These are phyloP conservation scores for Vipera ursinii DNA, from an alignment of 2,797 vertebrate species.

Conservation along the genomic window DNA sequence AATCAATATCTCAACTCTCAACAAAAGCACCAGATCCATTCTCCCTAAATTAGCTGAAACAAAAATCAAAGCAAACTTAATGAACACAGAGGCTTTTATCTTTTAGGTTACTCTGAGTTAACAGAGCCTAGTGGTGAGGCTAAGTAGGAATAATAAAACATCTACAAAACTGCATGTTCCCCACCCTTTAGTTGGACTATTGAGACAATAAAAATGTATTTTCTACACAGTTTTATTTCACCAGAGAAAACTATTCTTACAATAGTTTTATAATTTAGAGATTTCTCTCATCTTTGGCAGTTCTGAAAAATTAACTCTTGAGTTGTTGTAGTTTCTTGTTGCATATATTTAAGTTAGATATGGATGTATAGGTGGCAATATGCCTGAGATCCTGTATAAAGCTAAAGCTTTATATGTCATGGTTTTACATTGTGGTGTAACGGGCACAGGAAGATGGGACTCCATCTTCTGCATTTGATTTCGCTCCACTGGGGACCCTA, in stretches of 20 bases:
- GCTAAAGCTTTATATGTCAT: background rate
- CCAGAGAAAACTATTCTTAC: background rate
- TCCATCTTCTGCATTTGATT: no score
- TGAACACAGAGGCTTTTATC: background rate
- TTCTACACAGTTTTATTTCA: background rate
- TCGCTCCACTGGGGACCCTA: no score
- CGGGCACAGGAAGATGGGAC: no score
- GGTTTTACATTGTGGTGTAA: no score
- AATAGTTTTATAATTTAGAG: background rate
- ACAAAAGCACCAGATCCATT: background rate
- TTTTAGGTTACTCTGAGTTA: background rate
- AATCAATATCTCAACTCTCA: background rate
- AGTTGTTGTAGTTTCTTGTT: background rate
- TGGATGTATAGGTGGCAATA: background rate
- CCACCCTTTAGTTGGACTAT: background rate
- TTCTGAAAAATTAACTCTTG: background rate
- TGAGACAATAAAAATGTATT: background rate
- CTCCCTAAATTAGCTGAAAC: background rate
- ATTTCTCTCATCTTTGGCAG: background rate
- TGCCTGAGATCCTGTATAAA: background rate
- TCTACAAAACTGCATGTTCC: background rate
- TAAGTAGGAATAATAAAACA: background rate
- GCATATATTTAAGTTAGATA: background rate
- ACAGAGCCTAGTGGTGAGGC: background rate
- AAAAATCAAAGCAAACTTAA: background rate